These are phyloP conservation scores for Dinoponera quadriceps DNA, from an alignment of 1,140 invertebrate genomes.

Conservation along the genomic window DNA sequence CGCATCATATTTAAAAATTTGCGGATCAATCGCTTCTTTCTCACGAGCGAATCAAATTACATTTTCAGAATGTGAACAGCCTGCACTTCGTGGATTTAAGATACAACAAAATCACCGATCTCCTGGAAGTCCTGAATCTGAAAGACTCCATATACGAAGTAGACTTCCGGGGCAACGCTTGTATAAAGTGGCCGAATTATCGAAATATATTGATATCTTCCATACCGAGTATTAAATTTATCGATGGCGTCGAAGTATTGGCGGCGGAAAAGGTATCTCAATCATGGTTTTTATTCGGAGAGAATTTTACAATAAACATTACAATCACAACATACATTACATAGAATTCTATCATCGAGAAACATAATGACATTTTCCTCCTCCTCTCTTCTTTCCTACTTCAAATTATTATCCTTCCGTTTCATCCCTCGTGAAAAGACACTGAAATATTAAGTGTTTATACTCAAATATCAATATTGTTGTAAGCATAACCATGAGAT, in stretches of 20 bases:
- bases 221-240: slow-evolving; percentile 71
- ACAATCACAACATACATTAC: not conserved
- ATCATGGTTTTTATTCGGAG: not conserved
- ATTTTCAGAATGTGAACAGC: slow-evolving; percentile 67
- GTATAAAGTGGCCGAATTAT: slow-evolving; percentile 80
- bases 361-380: too few relatives aligned
- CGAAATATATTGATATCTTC: slow-evolving; percentile 74
- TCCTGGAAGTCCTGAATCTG: slow-evolving; percentile 74
- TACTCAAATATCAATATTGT: too few relatives aligned
- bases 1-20: not conserved
- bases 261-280: slow-evolving; percentile 72
- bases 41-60: not conserved
- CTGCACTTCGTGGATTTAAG: slow-evolving; percentile 75
- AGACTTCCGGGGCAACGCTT: slow-evolving; percentile 76
- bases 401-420: too few relatives aligned
- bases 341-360: not conserved
- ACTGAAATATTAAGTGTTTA: too few relatives aligned
- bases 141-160: slow-evolving; percentile 73
- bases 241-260: slow-evolving; percentile 74
- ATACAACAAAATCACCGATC: slow-evolving; percentile 76
- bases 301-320: not conserved
- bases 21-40: not conserved
- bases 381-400: too few relatives aligned
- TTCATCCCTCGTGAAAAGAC: too few relatives aligned
- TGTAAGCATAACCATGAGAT: too few relatives aligned